Evolutionary conservation across 2,113 vertebrate species (phyloP).

Genomic region (Myotis brandtii): DNA sequence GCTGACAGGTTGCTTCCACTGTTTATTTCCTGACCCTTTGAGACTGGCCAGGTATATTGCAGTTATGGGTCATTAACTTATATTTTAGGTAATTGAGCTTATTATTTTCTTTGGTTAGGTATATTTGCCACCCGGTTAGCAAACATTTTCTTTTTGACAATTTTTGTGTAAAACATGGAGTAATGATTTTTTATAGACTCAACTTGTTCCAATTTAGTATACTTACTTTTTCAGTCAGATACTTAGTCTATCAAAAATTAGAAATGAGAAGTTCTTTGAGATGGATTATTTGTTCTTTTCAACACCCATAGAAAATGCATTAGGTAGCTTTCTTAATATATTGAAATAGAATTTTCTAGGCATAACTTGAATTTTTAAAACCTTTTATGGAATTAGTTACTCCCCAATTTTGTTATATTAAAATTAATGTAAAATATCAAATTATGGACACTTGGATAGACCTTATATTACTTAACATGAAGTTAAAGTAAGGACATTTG

Average conservation of each 20-base stretch:
- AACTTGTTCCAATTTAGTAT: neutral
- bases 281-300: neutral
- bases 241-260: constrained; percentile 23
- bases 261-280: neutral
- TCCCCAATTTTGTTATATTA: neutral
- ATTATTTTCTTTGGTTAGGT: neutral
- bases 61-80: neutral
- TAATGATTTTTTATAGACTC: neutral
- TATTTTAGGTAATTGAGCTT: constrained; percentile 32
- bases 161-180: neutral
- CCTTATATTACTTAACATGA: constrained; percentile 21
- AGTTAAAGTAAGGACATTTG: neutral
- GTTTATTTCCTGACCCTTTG: neutral
- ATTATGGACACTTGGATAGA: neutral
- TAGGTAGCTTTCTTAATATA: neutral
- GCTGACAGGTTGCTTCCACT: neutral
- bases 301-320: neutral
- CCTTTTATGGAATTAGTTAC: neutral
- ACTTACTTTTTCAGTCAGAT: constrained; percentile 40
- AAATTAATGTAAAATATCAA: neutral
- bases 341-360: neutral
- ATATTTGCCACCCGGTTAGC: neutral
- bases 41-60: neutral
- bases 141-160: neutral
- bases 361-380: neutral